Base-by-base conservation (phyloP, 30 jellyfish, hydroid and myxozoan species). In the Haliclystus octoradiatus region DNA sequence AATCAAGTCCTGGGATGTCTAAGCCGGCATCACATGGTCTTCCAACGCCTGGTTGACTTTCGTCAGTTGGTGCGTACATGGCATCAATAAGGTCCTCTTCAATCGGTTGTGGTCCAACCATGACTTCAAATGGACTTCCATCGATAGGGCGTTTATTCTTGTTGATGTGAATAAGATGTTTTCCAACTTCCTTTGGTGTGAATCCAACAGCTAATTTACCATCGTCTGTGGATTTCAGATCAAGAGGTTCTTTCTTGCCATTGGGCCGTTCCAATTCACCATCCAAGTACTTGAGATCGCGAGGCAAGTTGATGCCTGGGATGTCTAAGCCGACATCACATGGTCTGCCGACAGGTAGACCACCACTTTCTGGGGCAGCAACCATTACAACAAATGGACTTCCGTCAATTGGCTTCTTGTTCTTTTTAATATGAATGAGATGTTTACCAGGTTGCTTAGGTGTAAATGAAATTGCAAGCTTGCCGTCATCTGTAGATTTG, bases 321-420 rank as follows among this genome's bases (percentile, higher is more conserved):
- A 74, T 65, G 35, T 31, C 83, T 22, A 63, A 2, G 29, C 65
- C 65, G 28, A 74, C 77, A 49, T 33, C 85, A 46, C 85, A 74
- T 28, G 84, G 84, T 2, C 52, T 27, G 31, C 85, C 85, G 46
- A 74, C 85, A 1, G 72, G 57, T 28, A 84, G 85, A 26, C 7
- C 14, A 5, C 19, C 19, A 7, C 19, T 89, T 7, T 65, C 69
- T 30, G 80, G 34, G 28, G 68, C 94, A 5, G 68, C 94, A 71
- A 70, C 98, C 94, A 84, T 78, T 66, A 84, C 81, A 50, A 75
- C 95, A 62, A 75, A 89, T 12, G 98, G 98, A 71, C 98, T 89
- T 65, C 72, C 94, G 73, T 88, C 94, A 65, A 89, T 95, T 47
- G 71, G 95, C 0, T 28, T 68, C 4, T 93, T 86, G 51, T 84